Percentiles rank a stretch among this genome's conserved stretches.
Evolutionary conservation across 2,797 vertebrate species (phyloP).

Genomic region (Gambelia wislizenii): DNA sequence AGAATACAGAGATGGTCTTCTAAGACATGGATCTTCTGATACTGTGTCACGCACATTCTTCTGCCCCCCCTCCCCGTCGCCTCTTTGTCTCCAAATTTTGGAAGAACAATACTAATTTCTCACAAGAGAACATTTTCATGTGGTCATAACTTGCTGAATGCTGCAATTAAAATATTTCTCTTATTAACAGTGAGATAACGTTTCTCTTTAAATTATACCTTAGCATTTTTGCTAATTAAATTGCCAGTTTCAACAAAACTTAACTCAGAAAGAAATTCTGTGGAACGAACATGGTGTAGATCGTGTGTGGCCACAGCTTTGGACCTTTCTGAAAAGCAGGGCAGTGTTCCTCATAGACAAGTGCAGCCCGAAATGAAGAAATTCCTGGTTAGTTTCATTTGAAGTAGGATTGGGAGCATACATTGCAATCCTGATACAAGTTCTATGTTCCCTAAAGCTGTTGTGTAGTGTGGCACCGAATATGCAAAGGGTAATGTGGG

Average conservation of each 20-base stretch:
- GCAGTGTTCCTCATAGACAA: not conserved
- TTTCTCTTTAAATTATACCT: conserved; percentile 67
- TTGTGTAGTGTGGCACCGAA: not conserved
- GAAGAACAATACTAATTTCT: conserved; percentile 24
- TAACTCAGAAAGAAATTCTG: not conserved
- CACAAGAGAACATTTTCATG: conserved; percentile 44
- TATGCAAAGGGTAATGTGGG: not conserved
- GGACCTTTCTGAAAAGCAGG: conserved; percentile 1
- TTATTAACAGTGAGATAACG: conserved; percentile 72
- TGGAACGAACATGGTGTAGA: not conserved
- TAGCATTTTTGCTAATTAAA: conserved; percentile 68
- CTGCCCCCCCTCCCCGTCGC: not conserved
- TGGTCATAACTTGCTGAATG: conserved; percentile 69
- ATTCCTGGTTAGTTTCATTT: not conserved
- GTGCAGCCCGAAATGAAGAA: not conserved
- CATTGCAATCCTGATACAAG: not conserved
- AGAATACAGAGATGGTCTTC: not conserved
- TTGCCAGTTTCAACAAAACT: conserved; percentile 70
- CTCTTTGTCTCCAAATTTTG: conserved; percentile 7
- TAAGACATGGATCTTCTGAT: not conserved
- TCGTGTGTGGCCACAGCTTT: not conserved
- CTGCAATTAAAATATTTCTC: conserved; percentile 76
- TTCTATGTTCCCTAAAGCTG: not conserved
- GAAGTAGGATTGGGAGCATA: not conserved
- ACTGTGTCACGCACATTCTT: not conserved